Evolutionary conservation across 2,797 vertebrate species (phyloP).

Genomic region (Danionella dracula): DNA sequence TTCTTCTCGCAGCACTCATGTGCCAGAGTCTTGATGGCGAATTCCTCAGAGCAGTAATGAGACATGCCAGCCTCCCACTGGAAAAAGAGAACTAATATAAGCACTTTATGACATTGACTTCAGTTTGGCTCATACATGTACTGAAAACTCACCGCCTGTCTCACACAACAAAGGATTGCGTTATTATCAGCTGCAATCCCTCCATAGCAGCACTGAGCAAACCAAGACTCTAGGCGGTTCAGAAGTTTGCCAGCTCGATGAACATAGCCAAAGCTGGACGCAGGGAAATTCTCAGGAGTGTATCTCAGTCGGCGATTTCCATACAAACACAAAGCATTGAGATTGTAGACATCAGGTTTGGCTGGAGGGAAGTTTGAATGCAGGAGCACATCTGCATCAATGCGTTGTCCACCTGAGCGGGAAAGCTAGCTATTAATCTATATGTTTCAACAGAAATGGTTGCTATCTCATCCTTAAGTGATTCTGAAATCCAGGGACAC

Average conservation of each 20-base stretch:
- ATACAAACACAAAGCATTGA: slow-evolving; percentile 44
- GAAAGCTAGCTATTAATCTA: background rate
- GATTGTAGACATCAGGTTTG: slow-evolving; percentile 43
- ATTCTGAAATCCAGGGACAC: no score
- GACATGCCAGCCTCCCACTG: slow-evolving; percentile 62
- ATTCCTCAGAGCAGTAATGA: slow-evolving; percentile 61
- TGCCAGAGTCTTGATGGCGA: slow-evolving; percentile 38
- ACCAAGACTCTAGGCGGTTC: slow-evolving; percentile 62
- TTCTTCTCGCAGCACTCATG: slow-evolving; percentile 51
- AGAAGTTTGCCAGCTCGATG: slow-evolving; percentile 52
- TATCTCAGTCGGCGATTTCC: slow-evolving; percentile 54
- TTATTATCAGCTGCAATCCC: background rate
- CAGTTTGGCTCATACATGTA: background rate
- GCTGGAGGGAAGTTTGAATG: slow-evolving; percentile 60
- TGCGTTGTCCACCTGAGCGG: background rate
- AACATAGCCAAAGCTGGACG: slow-evolving; percentile 43
- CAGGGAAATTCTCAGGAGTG: slow-evolving; percentile 43
- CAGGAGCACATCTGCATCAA: background rate
- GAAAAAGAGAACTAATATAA: background rate
- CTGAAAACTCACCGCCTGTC: slow-evolving; percentile 58
- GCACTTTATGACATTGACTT: background rate
- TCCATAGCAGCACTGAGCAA: slow-evolving; percentile 52
- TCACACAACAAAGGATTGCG: slow-evolving; percentile 55
- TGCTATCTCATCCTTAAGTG: no score
- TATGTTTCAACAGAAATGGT: no score